These are phyloP conservation scores for Athetis lepigone DNA, from an alignment of 2,888 invertebrate species.

Conservation along the genomic window DNA sequence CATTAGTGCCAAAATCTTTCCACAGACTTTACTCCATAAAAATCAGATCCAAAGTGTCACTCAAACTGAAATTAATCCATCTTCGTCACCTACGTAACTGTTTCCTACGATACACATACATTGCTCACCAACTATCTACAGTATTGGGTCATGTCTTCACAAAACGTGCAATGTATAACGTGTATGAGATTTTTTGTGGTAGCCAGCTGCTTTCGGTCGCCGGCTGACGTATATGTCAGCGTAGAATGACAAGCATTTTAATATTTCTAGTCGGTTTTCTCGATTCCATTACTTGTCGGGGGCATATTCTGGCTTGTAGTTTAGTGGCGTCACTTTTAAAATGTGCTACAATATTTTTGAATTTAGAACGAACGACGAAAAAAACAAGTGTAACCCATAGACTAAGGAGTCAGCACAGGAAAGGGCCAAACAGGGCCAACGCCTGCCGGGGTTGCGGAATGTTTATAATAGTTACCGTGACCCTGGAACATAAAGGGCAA, in stretches of 20 bases:
- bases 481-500: too few species aligned
- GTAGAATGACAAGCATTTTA: constrained; percentile 63
- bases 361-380: too few species aligned
- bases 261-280: constrained; percentile 56
- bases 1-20: constrained; percentile 8
- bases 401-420: too few species aligned
- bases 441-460: too few species aligned
- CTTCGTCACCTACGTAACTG: constrained; percentile 32
- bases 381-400: too few species aligned
- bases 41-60: constrained; percentile 47
- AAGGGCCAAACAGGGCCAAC: too few species aligned
- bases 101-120: constrained; percentile 19
- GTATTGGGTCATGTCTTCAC: neutral
- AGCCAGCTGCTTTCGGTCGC: constrained; percentile 46
- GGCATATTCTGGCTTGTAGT: constrained; percentile 47
- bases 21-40: constrained; percentile 41
- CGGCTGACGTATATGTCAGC: constrained; percentile 55
- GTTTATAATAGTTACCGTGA: too few species aligned
- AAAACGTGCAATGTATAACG: constrained; percentile 43
- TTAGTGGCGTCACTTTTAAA: neutral
- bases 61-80: constrained; percentile 56
- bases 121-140: constrained; percentile 11
- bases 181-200: constrained; percentile 38
- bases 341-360: neutral
- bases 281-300: constrained; percentile 47